phyloP scores from a whole-genome alignment of 1,140 invertebrate species.

The Globodera rostochiensis region DNA sequence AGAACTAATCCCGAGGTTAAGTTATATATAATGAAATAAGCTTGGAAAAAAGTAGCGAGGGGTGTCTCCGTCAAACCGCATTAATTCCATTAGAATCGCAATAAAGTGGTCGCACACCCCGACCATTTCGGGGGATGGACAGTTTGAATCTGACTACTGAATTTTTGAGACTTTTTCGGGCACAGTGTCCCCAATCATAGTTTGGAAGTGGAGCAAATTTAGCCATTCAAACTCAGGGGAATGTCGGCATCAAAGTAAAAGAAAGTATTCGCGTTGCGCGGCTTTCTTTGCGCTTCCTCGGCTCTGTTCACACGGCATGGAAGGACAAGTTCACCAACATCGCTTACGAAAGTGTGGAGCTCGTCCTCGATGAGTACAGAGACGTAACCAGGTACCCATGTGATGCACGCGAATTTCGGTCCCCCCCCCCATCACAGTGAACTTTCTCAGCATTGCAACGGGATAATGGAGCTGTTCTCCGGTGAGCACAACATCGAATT shows the following conservation, averaged over 20 bases:
- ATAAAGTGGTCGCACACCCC: no score
- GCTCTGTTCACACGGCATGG: slow-evolving; percentile 53
- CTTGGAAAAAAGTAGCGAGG: no score
- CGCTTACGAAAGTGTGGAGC: slow-evolving; percentile 51
- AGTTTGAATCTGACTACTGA: no score
- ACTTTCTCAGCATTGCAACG: slow-evolving; percentile 48
- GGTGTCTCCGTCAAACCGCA: no score
- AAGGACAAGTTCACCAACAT: slow-evolving; percentile 42
- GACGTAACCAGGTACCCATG: slow-evolving; percentile 46
- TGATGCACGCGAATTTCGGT: not conserved
- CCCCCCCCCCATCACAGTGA: slow-evolving; percentile 41
- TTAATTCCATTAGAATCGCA: no score
- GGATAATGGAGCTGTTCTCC: slow-evolving; percentile 42
- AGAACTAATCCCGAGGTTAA: no score
- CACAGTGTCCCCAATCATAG: not conserved
- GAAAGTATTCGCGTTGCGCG: slow-evolving; percentile 47
- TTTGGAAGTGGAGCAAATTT: not conserved
- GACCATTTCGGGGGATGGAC: no score
- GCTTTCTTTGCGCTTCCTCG: slow-evolving; percentile 47
- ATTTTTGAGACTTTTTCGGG: no score
- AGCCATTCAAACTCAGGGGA: slow-evolving; percentile 31
- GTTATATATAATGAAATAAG: no score
- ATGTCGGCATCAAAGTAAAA: slow-evolving; percentile 41
- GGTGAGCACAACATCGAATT: slow-evolving; percentile 55
- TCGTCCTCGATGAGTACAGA: slow-evolving; percentile 56